Evolutionary conservation across 2,797 vertebrate genomes (phyloP).

Genomic region (Girardinus metallicus): DNA sequence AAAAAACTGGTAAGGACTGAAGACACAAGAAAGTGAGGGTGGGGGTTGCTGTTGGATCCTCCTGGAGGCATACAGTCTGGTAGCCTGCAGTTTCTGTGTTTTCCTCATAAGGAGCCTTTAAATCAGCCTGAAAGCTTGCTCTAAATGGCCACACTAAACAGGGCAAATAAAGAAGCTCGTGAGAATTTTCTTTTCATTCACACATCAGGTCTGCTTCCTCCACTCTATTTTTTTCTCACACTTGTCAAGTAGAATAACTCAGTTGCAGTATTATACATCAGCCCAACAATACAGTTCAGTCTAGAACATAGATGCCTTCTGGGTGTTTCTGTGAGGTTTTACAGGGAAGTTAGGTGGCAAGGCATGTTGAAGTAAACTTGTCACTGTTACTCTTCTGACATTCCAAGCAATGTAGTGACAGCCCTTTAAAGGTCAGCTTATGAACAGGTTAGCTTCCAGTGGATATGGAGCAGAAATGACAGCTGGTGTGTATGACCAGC

Average conservation of each 20-base stretch:
- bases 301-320: neutral
- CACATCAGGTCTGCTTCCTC: conserved; percentile 1
- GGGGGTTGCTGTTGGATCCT: conserved; percentile 19
- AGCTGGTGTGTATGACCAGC: neutral
- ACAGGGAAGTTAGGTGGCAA: neutral
- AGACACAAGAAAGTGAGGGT: conserved; percentile 1
- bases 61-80: conserved; percentile 54
- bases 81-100: conserved; percentile 56
- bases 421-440: neutral
- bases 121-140: conserved; percentile 51
- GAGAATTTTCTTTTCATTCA: conserved; percentile 25
- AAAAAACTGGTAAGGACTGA: conserved; percentile 15
- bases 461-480: neutral
- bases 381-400: neutral
- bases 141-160: conserved; percentile 29
- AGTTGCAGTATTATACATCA: conserved; percentile 34
- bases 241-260: conserved; percentile 8
- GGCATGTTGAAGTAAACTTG: neutral
- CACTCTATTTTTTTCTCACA: neutral
- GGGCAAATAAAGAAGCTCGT: conserved; percentile 42
- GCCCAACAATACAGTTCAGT: neutral
- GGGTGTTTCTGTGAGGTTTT: neutral
- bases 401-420: neutral
- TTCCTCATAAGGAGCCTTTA: conserved; percentile 38
- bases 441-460: neutral